phyloP scores from a whole-genome alignment of 2,113 vertebrate genomes.

The Gymnarchus niloticus region DNA sequence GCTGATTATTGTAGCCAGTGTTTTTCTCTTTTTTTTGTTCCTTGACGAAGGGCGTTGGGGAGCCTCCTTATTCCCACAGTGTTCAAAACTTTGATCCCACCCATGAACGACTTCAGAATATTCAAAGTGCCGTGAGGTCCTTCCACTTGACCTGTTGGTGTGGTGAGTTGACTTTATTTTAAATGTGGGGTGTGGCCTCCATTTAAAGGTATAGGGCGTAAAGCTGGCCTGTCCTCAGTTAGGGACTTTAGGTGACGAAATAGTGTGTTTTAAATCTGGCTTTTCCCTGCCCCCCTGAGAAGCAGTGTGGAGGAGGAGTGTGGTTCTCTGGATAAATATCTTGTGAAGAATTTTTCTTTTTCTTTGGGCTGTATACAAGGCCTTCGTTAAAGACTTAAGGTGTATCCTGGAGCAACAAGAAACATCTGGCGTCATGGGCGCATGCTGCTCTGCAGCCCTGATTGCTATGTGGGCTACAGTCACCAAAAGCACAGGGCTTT shows the following conservation, averaged over 20 bases:
- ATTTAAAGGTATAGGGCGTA: not conserved
- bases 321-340: not conserved
- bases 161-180: conserved; percentile 8
- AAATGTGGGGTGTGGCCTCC: not conserved
- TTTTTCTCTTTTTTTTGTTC: not conserved
- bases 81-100: not conserved
- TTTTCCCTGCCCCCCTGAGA: not conserved
- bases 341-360: not conserved
- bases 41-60: not conserved
- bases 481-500: not conserved
- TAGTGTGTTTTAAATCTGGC: not conserved
- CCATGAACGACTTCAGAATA: not conserved
- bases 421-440: not conserved
- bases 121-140: not conserved
- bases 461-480: not conserved
- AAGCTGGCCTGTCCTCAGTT: not conserved
- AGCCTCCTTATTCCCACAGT: not conserved
- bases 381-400: not conserved
- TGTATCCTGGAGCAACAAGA: not conserved
- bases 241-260: not conserved
- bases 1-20: not conserved
- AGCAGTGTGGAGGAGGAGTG: not conserved
- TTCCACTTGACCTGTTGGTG: conserved; percentile 4
- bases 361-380: not conserved
- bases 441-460: not conserved